These are phyloP conservation scores for Agrenia bidenticulata DNA, from an alignment of 2,888 invertebrate species.

Conservation along the genomic window DNA sequence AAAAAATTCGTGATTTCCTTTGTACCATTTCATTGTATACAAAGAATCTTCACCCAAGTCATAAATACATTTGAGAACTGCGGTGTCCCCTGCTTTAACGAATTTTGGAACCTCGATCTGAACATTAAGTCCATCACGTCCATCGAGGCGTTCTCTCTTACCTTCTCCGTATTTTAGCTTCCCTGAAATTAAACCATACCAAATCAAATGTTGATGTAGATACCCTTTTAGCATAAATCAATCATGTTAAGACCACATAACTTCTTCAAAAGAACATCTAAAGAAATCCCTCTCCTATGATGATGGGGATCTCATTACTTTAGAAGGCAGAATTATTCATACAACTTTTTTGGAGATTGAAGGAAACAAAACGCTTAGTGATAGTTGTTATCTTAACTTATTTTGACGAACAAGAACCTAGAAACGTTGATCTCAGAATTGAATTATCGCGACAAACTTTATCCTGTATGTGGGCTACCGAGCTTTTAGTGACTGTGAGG, in stretches of 20 bases:
- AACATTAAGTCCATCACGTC: conserved; percentile 32
- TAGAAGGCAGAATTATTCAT: no score
- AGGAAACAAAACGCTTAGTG: no score
- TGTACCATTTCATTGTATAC: conserved; percentile 53
- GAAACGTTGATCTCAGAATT: neutral
- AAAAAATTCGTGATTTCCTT: conserved; percentile 52
- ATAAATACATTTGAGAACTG: conserved; percentile 43
- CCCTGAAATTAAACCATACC: no score
- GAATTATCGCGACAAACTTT: neutral
- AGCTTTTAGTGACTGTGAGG: no score
- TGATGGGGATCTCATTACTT: no score
- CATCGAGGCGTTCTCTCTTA: conserved; percentile 15
- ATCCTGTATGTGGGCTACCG: no score
- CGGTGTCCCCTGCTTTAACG: conserved; percentile 41
- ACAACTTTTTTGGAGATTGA: no score
- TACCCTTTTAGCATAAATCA: no score
- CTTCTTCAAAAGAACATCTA: no score
- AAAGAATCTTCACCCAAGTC: conserved; percentile 44
- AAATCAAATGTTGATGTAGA: no score
- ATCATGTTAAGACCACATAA: no score
- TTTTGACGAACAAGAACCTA: neutral
- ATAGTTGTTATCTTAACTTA: conserved; percentile 2
- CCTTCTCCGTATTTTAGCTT: conserved; percentile 35
- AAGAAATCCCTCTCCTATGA: no score
- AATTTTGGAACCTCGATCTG: conserved; percentile 40